Conservation (phyloP, 2,888 invertebrate species). For the Hirtodrosophila histrioides region DNA sequence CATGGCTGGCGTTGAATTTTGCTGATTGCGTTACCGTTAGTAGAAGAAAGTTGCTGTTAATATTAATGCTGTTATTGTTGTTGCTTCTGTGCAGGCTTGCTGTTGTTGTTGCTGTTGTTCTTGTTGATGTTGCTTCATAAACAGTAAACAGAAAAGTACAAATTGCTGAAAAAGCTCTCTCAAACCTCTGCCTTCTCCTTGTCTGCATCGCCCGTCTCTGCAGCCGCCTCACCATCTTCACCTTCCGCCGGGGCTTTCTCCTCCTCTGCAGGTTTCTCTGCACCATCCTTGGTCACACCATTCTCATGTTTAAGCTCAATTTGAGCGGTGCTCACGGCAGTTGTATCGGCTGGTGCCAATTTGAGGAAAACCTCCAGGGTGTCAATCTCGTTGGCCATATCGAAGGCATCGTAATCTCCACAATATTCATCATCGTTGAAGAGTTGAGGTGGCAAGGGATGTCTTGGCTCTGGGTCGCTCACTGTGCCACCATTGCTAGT, state of each 20-base stretch:
- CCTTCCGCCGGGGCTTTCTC: slow-evolving; percentile 47
- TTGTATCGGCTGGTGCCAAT: slow-evolving; percentile 86
- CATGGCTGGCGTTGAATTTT: slow-evolving; percentile 26
- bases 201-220: slow-evolving; percentile 41
- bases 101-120: slow-evolving; percentile 45
- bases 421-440: slow-evolving; percentile 94
- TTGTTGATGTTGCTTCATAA: slow-evolving; percentile 52
- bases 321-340: slow-evolving; percentile 85
- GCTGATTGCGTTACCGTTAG: slow-evolving; percentile 39
- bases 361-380: slow-evolving; percentile 94
- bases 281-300: slow-evolving; percentile 71
- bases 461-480: slow-evolving; percentile 89
- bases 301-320: slow-evolving; percentile 83
- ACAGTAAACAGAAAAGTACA: slow-evolving; percentile 74
- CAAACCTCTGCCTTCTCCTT: slow-evolving; percentile 68
- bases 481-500: slow-evolving; percentile 90
- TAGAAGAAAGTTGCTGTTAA: slow-evolving; percentile 53
- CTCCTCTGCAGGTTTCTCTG: slow-evolving; percentile 44
- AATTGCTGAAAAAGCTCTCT: slow-evolving; percentile 53
- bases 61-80: slow-evolving; percentile 47
- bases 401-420: slow-evolving; percentile 97
- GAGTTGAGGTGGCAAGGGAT: slow-evolving; percentile 96
- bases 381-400: slow-evolving; percentile 95
- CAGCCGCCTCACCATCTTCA: slow-evolving; percentile 15
- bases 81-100: slow-evolving; percentile 60